A percentile compares a stretch with the other conserved stretches of the same genome.
phyloP scores from a whole-genome alignment of 2,797 vertebrate species.

The Tragelaphus oryx region DNA sequence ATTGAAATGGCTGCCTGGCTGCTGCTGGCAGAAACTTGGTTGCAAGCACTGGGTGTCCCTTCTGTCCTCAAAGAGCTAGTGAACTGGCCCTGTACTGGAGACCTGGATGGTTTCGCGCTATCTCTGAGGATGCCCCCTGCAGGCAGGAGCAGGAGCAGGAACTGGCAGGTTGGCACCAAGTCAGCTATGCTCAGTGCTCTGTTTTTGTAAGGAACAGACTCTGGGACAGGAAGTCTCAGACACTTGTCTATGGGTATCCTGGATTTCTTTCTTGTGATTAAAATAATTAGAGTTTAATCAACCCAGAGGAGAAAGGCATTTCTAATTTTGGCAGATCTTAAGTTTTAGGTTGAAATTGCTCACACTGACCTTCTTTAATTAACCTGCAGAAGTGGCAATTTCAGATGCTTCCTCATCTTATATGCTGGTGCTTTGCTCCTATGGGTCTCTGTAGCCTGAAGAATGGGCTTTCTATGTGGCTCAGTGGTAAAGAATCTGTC shows the following conservation, averaged over 20 bases:
- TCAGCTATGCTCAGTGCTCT: not conserved
- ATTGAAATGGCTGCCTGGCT: not conserved
- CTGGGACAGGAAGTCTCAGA: not conserved
- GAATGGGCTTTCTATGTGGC: not conserved
- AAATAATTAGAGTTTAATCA: not conserved
- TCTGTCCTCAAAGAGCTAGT: not conserved
- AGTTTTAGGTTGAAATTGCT: not conserved
- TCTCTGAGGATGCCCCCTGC: not conserved
- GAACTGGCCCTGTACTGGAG: not conserved
- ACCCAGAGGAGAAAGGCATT: not conserved
- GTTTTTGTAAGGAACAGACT: not conserved
- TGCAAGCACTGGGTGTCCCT: not conserved
- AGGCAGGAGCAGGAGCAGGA: no score
- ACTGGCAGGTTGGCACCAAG: not conserved
- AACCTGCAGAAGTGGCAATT: not conserved
- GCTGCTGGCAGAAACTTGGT: not conserved
- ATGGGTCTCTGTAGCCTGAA: not conserved
- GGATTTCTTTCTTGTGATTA: not conserved
- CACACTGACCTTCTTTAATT: not conserved
- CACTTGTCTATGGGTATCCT: not conserved
- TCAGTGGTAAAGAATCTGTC: not conserved
- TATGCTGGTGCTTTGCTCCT: not conserved
- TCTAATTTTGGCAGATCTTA: not conserved
- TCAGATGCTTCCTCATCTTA: not conserved
- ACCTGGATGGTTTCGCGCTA: accelerated